Evolutionary conservation across 2,113 vertebrate species (phyloP).

Genomic region (Festucalex cinctus): DNA sequence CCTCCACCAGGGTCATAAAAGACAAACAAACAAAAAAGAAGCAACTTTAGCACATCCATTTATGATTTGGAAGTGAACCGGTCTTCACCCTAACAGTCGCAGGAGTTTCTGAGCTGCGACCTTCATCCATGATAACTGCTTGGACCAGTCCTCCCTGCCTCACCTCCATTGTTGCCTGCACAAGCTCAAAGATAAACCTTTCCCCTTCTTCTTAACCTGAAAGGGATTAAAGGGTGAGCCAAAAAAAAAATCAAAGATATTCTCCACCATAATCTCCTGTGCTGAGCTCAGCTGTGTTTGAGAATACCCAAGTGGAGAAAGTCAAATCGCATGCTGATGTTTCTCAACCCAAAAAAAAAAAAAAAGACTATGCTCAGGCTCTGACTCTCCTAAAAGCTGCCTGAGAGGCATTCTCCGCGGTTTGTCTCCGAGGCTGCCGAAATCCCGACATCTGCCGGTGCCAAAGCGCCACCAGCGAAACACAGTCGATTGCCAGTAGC

Average conservation of each 20-base stretch:
- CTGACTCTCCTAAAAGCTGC: conserved; percentile 18
- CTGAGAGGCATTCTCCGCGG: conserved; percentile 32
- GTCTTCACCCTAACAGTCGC: conserved; percentile 20
- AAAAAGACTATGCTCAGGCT: conserved; percentile 9
- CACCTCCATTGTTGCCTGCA: conserved; percentile 11
- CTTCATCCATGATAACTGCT: conserved; percentile 30
- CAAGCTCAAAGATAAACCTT: conserved; percentile 35
- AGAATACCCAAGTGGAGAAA: conserved; percentile 22
- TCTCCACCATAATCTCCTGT: conserved; percentile 45
- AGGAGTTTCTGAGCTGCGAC: conserved; percentile 23
- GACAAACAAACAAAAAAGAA: too few relatives aligned
- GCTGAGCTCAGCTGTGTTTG: conserved; percentile 42
- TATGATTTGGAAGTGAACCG: conserved; percentile 15
- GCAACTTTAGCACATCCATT: too few relatives aligned
- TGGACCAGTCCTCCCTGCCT: conserved; percentile 15
- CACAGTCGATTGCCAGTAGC: conserved; percentile 32
- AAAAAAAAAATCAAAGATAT: conserved; percentile 45
- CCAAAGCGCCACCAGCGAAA: conserved; percentile 34
- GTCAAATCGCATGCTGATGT: conserved; percentile 4
- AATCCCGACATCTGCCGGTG: conserved; percentile 39
- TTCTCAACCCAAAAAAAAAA: neutral
- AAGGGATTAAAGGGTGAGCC: conserved; percentile 45
- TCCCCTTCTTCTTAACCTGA: conserved; percentile 40
- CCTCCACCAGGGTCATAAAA: neutral
- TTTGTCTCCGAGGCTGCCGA: conserved; percentile 21